phyloP scores from a whole-genome alignment of 2,888 invertebrate species.

The Spilarctia lutea region DNA sequence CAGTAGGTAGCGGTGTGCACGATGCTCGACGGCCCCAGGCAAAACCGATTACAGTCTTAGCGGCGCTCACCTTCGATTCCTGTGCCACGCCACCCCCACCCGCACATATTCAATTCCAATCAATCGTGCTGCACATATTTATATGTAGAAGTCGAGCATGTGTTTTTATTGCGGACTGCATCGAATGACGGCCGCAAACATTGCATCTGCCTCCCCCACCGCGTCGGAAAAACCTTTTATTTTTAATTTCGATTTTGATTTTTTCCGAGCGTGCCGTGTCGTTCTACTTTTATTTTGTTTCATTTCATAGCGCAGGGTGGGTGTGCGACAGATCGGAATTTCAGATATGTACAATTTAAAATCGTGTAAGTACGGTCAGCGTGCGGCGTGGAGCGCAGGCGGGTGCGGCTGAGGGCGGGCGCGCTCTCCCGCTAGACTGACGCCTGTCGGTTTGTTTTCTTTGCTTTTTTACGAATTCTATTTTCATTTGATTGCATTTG shows the following conservation, averaged over 20 bases:
- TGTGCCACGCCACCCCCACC: constrained; percentile 64
- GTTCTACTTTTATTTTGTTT: constrained; percentile 85
- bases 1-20: constrained; percentile 44
- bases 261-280: constrained; percentile 82
- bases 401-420: constrained; percentile 64
- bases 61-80: constrained; percentile 84
- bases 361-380: constrained; percentile 87
- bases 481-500: constrained; percentile 87
- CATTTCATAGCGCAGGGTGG: constrained; percentile 86
- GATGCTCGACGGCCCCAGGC: constrained; percentile 69
- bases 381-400: constrained; percentile 61
- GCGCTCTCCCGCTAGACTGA: constrained; percentile 81
- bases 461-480: constrained; percentile 85
- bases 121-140: constrained; percentile 84
- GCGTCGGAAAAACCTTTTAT: constrained; percentile 80
- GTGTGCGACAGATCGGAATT: constrained; percentile 86
- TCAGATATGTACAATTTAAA: constrained; percentile 87
- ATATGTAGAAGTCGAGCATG: constrained; percentile 78
- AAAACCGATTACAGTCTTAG: constrained; percentile 87
- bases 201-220: constrained; percentile 81
- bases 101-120: constrained; percentile 86
- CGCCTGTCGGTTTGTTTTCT: constrained; percentile 86
- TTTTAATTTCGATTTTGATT: constrained; percentile 87
- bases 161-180: constrained; percentile 86
- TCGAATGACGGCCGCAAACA: constrained; percentile 85